Evolutionary conservation across 2,888 invertebrate species (phyloP).

Genomic region (Cryptocephalus moraei): DNA sequence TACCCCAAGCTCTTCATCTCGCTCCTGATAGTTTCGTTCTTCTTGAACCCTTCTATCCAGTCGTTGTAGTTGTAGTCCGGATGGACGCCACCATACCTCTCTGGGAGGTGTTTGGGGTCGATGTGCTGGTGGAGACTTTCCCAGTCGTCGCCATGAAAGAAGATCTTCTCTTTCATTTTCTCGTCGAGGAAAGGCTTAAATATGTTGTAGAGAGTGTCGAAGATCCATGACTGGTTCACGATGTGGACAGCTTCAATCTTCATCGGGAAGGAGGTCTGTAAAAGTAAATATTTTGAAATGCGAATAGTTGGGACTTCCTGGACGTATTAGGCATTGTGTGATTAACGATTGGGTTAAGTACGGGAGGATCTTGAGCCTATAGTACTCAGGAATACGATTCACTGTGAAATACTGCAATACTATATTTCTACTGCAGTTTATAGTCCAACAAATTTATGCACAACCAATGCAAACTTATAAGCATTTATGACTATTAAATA

Average conservation of each 20-base stretch:
- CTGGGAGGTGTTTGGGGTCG: constrained; percentile 57
- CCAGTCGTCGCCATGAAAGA: constrained; percentile 63
- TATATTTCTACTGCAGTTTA: no score
- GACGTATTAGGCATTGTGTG: no score
- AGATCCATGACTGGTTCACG: constrained; percentile 71
- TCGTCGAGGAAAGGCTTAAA: constrained; percentile 67
- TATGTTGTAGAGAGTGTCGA: constrained; percentile 65
- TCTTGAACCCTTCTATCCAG: constrained; percentile 57
- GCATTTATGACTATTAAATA: no score
- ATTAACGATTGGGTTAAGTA: no score
- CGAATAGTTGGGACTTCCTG: no score
- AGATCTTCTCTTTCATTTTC: constrained; percentile 51
- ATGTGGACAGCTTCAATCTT: constrained; percentile 66
- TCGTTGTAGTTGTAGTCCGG: constrained; percentile 64
- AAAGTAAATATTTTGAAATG: no score
- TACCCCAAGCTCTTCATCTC: constrained; percentile 53
- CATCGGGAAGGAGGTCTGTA: constrained; percentile 63
- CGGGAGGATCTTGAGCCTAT: no score
- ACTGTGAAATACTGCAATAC: no score
- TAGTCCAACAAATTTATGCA: no score
- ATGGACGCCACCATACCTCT: constrained; percentile 49
- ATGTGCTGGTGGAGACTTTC: constrained; percentile 66
- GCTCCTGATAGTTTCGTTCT: constrained; percentile 47
- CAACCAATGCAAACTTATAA: no score
- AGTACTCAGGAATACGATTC: no score